Conservation (phyloP, 2,797 vertebrate genomes). For the Sebastiscus albofasciatus region DNA sequence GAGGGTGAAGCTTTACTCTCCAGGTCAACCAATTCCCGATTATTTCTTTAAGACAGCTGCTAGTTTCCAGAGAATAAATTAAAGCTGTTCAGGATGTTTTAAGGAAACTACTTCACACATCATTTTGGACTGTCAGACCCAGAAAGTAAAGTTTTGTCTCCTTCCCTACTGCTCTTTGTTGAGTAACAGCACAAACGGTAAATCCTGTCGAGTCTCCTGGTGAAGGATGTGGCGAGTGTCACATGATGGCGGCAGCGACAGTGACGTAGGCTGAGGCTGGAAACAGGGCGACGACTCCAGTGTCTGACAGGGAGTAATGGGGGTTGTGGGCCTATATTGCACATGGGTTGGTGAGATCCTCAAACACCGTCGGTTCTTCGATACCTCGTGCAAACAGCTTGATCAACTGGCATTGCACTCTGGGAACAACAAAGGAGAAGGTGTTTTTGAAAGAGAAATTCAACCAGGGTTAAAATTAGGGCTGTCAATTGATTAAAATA, state of each 20-base stretch:
- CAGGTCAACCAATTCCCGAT: background rate
- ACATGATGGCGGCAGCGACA: background rate
- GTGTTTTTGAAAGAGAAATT: background rate
- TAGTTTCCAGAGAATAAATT: background rate
- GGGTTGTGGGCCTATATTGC: constrained; percentile 62
- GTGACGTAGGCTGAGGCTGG: background rate
- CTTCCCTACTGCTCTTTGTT: background rate
- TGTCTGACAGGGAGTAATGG: constrained; percentile 15
- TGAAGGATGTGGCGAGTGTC: background rate
- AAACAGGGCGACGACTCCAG: constrained; percentile 26
- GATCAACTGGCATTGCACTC: constrained; percentile 94
- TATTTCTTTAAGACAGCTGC: background rate
- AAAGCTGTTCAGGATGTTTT: background rate
- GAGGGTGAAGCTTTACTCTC: background rate
- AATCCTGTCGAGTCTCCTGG: background rate
- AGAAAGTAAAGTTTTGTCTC: background rate
- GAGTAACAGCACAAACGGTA: background rate
- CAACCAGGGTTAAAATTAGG: no score
- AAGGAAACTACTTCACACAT: background rate
- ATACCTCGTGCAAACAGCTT: constrained; percentile 95
- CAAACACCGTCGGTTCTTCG: constrained; percentile 83
- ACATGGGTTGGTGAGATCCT: constrained; percentile 70
- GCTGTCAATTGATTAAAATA: no score
- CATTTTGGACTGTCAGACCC: background rate
- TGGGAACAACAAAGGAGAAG: constrained; percentile 54